Evolutionary conservation across 2,888 invertebrate species (phyloP), one percentile per base, ranked within the genome.

Genomic region (Tanaodytes sp.): DNA sequence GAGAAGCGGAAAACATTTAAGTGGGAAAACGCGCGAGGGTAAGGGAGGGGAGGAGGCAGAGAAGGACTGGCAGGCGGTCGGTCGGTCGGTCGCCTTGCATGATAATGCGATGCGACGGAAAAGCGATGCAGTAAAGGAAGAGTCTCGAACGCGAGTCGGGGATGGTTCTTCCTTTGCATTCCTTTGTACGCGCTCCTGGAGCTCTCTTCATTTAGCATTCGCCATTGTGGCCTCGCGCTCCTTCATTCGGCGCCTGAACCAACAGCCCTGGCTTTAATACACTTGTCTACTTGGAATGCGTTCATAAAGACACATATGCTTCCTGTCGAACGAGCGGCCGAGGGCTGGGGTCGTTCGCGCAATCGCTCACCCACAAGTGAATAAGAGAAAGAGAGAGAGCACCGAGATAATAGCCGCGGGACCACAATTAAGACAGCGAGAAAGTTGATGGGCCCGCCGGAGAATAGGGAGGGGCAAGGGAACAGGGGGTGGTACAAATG

Each of bases 211-310:
- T 75, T 69, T 57, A 68, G 73, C 74, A 72, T 71, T 71, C 75
- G 66, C 66, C 74, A 73, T 73, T 73, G 72, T 68, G 61, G 58
- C 20, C 55, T 51, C 51, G 20, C 42, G 54, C 67, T 71, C 68
- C 59, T 57, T 68, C 68, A 62, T 63, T 83, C 79, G 73, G 81
- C 77, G 81, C 82, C 79, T 82, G 81, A 84, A 82, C 83, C 80
- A 83, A 83, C 83, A 83, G 81, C 82, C 82, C 80, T 79, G 82
- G 79, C 83, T 84, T 84, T 84, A 84, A 84, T 84, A 84, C 84
- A 84, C 84, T 84, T 84, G 84, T 84, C 83, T 83, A 82, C 83
- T 84, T 78, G 76, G 81, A 82, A 82, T 83, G 81, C 82, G 82
- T 78, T 81, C 80, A 83, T 83, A 83, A 83, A 84, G 82, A 82